Base-by-base conservation (phyloP, 2,113 vertebrate genomes). In the Embiotoca jacksoni region DNA sequence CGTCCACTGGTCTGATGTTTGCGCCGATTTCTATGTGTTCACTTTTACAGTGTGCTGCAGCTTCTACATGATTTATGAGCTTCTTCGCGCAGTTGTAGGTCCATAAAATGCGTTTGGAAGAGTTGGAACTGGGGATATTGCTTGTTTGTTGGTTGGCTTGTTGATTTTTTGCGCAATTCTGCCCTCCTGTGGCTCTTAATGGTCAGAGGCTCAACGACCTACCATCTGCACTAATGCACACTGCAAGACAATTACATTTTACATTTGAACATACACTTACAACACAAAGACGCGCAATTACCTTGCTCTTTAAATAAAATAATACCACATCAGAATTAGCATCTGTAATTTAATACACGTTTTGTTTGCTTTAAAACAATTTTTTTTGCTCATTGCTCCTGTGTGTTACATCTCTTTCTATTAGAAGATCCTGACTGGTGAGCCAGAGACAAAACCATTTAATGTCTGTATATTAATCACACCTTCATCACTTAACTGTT, bases 141-240 rank as follows among this genome's bases (percentile, higher is more conserved):
- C 31, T 31, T 6, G 41, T n/a, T 16, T 15, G 49, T 31, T 36
- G 5, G n/a, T 23, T 35, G 50, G 2, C 8, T 58, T 53, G 15
- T 2, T 2, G 7, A 74, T 90, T 74, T 70, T 3, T 82, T 79
- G 39, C 59, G 0, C 50, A 54, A 68, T 30, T 5, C 52, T 72
- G 80, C 87, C 88, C 79, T 55, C 92, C 83, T 10, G 80, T 86
- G 90, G 72, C 63, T 52, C 7, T 14, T 1, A 54, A 1, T 0
- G 23, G 30, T 15, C 5, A 52, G n/a, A 54, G 52, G 5, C 3
- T 50, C 49, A 15, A 50, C 15, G 9, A 13, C 41, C 41, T 11
- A 13, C 41, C 41, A 10, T 44, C 41, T 44, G 2, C 41, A 44
- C 41, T 44, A 11, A 44, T 11, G 13, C 41, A 23, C 41, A 44